Evolutionary conservation across 1,140 invertebrate species (phyloP).

Genomic region (Diachasmimorpha longicaudata): DNA sequence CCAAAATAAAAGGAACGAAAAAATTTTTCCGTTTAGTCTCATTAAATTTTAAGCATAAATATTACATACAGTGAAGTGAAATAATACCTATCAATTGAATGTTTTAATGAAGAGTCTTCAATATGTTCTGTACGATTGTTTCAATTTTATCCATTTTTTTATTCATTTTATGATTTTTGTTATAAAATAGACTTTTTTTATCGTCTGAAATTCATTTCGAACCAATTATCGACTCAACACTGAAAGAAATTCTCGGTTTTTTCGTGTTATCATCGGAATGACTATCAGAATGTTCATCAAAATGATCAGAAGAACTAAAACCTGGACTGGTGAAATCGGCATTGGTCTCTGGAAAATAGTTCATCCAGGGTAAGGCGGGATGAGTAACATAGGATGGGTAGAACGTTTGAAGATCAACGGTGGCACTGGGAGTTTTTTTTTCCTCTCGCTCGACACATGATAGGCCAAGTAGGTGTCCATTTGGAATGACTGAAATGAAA

Average conservation of each 20-base stretch:
- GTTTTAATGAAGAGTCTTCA: no score
- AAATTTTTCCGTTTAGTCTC: not conserved
- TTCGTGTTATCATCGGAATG: slow-evolving; percentile 31
- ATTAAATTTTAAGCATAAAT: no score
- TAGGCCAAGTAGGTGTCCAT: slow-evolving; percentile 21
- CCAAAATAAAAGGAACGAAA: not conserved
- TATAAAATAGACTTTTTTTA: not conserved
- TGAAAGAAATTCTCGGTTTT: slow-evolving; percentile 54
- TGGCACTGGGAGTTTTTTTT: slow-evolving; percentile 6
- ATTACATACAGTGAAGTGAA: no score
- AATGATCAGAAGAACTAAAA: slow-evolving; percentile 14
- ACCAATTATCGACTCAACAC: slow-evolving; percentile 58
- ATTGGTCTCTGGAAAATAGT: slow-evolving; percentile 29
- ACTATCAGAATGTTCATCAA: slow-evolving; percentile 14
- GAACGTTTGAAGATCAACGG: slow-evolving; percentile 25
- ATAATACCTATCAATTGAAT: no score
- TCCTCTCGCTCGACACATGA: slow-evolving; percentile 22
- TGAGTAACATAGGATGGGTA: slow-evolving; percentile 25
- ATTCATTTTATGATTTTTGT: not conserved
- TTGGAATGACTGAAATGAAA: slow-evolving; percentile 29
- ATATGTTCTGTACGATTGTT: no score
- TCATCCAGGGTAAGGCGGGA: slow-evolving; percentile 38
- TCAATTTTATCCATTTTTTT: no score
- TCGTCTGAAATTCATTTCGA: slow-evolving; percentile 5
- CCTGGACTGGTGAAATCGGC: not conserved